A percentile compares a stretch with the other conserved stretches of the same genome.
Conservation (phyloP, 2,797 vertebrate species). For the Gobio occitaniae region DNA sequence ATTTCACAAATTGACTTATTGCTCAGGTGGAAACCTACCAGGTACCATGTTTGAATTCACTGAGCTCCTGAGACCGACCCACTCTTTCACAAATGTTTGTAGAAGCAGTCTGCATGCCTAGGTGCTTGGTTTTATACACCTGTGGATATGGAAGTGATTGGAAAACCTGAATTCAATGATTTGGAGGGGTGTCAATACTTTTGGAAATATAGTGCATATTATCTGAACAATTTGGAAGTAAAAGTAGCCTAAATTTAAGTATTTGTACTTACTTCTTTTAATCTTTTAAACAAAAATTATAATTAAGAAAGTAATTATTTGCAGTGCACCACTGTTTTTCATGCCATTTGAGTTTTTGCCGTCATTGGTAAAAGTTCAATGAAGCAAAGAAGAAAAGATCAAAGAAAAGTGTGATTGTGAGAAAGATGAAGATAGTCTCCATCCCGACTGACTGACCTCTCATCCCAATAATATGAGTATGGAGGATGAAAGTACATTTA, state of each 20-base stretch:
- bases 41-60: too few relatives aligned
- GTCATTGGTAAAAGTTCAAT: not conserved
- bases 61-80: too few relatives aligned
- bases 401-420: conserved; percentile 36
- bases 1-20: too few relatives aligned
- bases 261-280: not conserved
- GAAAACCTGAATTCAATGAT: too few relatives aligned
- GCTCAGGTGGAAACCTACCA: too few relatives aligned
- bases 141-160: too few relatives aligned
- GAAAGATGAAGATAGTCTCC: not conserved
- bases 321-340: not conserved
- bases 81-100: too few relatives aligned
- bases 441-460: conserved; percentile 11
- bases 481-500: conserved; percentile 41
- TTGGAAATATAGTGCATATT: not conserved
- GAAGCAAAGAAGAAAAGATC: conserved; percentile 30
- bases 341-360: not conserved
- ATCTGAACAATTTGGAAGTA: not conserved
- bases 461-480: not conserved
- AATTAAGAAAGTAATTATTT: not conserved
- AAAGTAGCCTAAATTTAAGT: not conserved
- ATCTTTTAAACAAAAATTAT: not conserved
- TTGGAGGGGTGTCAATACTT: too few relatives aligned
- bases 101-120: too few relatives aligned
- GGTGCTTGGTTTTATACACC: too few relatives aligned